Evolutionary conservation across 2,113 vertebrate species (phyloP), one percentile per base, ranked within the genome.

Genomic region (Ctenodactylus gundi): DNA sequence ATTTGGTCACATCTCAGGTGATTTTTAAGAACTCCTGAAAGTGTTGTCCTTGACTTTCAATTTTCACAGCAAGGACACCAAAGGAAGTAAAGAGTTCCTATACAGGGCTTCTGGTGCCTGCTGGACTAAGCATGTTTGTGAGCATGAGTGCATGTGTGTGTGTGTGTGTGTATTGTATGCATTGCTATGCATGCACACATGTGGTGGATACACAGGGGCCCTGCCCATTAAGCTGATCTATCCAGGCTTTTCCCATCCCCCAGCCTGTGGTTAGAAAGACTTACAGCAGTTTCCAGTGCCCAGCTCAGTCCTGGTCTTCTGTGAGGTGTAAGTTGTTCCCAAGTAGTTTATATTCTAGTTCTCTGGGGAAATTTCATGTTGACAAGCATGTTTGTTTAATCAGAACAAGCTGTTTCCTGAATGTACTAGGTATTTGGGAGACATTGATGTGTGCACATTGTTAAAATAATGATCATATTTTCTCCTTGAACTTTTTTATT

Each of bases 351-450:
- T 4, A 77, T 39, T 58, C 41, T 29, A 36, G 41, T 93, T 88
- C 18, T 67, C 82, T 82, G 72, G 62, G 80, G 85, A 95, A 67
- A 44, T 60, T 49, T 76, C 23, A 53, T 64, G 7, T 58, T 90
- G 64, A 76, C 29, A 25, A 36, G 76, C 67, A 70, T 72, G 75
- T 76, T 73, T 93, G 68, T 70, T 67, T 36, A 77, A 68, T 88
- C 51, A 92, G 67, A 90, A 76, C 53, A 84, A 55, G 31, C n/a
- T 60, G 65, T 84, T 93, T 93, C 73, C 72, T 77, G 39, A 46
- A 27, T 55, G 51, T 82, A 49, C n/a, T 1, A 14, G 27, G 25
- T 70, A 36, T 85, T 65, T 67, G 58, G 64, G 68, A 80, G 36
- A 76, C 29, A 1, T 34, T n/a, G 17, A 84, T 84, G 3, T 73